Base-by-base conservation (phyloP, 2,113 vertebrate genomes). In the Hiodon tergisus region DNA sequence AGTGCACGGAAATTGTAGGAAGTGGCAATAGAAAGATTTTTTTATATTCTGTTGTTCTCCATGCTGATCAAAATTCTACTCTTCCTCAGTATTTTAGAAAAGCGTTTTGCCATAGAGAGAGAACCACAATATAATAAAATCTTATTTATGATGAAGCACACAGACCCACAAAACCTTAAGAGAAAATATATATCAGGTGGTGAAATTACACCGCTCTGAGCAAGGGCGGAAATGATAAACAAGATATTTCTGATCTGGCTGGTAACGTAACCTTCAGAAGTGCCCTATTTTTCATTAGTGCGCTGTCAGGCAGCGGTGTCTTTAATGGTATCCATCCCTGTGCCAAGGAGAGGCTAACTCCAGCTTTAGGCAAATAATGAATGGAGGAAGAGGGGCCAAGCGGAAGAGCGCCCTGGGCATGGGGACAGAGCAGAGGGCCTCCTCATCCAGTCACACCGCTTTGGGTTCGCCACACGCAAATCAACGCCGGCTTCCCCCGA, bases 401-500 rank as follows among this genome's bases (percentile, higher is more conserved):
- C n/a, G n/a, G n/a, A n/a, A n/a, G n/a, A n/a, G n/a, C n/a, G n/a
- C n/a, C n/a, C n/a, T 84, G 80, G 85, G 81, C 85, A 87, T 86
- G 84, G 70, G 81, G 81, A 77, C 77, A 78, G 78, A 81, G 80
- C 84, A 81, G 72, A 88, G 89, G 85, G 84, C 85, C 86, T 87
- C 88, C 83, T 93, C 89, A 89, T 90, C 87, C 92, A 88, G 87
- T 87, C 86, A 85, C 93, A 86, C 82, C 82, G 79, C 86, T 83
- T 83, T 83, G 84, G 86, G 91, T 92, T 92, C 92, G 90, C 88
- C 80, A 85, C 90, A 93, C 92, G 92, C 89, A 94, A 95, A 96
- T 95, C 90, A 93, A 92, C 88, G 93, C 89, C 87, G 91, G 88
- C 84, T 85, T 88, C 91, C 94, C 93, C 93, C 92, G 88, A 91